phyloP scores from a whole-genome alignment of 2,888 invertebrate species.

The Cataglyphis cursor region DNA sequence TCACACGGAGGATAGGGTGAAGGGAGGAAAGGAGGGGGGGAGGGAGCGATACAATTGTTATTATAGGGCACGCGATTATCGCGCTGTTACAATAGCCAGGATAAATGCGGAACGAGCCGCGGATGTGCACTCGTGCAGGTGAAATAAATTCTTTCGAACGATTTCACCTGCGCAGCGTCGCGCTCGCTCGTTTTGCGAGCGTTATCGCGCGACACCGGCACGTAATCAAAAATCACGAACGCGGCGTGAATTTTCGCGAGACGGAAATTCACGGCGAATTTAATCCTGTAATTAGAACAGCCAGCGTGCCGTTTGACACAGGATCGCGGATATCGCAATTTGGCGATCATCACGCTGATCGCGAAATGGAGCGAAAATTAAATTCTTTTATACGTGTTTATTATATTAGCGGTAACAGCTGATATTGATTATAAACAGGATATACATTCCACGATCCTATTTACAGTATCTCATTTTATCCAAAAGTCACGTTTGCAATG shows the following conservation, averaged over 20 bases:
- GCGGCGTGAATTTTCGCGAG: slow-evolving; percentile 64
- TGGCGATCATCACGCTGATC: slow-evolving; percentile 39
- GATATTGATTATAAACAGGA: slow-evolving; percentile 52
- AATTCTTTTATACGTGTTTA: slow-evolving; percentile 52
- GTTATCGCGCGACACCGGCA: slow-evolving; percentile 64
- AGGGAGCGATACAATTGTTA: slow-evolving; percentile 72
- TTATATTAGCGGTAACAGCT: slow-evolving; percentile 49
- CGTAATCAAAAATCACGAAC: slow-evolving; percentile 75
- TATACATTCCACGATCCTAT: slow-evolving; percentile 43
- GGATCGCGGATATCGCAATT: slow-evolving; percentile 57
- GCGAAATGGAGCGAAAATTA: slow-evolving; percentile 54
- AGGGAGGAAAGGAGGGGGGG: too few species aligned
- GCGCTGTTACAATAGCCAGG: slow-evolving; percentile 64
- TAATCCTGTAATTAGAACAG: slow-evolving; percentile 75
- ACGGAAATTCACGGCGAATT: slow-evolving; percentile 65
- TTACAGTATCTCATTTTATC: slow-evolving; percentile 44
- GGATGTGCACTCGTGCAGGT: slow-evolving; percentile 52
- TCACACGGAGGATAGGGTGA: slow-evolving; percentile 14
- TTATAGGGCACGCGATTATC: slow-evolving; percentile 74
- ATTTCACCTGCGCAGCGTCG: slow-evolving; percentile 68
- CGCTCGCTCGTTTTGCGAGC: slow-evolving; percentile 48
- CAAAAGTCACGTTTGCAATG: slow-evolving; percentile 8
- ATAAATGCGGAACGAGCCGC: slow-evolving; percentile 66
- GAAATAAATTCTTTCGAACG: slow-evolving; percentile 76
- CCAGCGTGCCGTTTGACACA: slow-evolving; percentile 66